Evolutionary conservation across 2,113 vertebrate genomes (phyloP), one percentile per base, ranked within the genome.

Genomic region (Chelonoidis abingdonii): DNA sequence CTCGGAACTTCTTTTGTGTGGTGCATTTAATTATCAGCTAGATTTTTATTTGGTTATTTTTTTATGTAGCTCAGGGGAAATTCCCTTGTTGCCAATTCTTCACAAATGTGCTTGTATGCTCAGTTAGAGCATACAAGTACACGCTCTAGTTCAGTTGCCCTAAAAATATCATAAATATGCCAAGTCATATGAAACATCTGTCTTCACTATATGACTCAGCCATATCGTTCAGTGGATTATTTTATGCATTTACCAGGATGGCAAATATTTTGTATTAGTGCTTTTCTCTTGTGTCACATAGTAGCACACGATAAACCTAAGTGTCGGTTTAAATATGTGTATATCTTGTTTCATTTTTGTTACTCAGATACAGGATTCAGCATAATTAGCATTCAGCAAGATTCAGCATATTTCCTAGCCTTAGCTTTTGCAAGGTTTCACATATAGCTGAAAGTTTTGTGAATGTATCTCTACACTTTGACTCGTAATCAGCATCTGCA

Each of bases 91-190:
- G 75, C 38, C 24, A 14, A 8, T 27, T 4, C 10, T 12, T 89
- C 93, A 38, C 10, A 44, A 87, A n/a, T 44, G 54, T 54, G 9
- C 75, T 79, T 31, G 8, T n/a, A 86, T 59, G 1, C 72, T 92
- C 83, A 82, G 7, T 92, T 82, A 87, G 81, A 87, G 92, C 54
- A 29, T 82, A 1, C 10, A 91, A 50, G 22, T 72, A 90, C 75
- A 1, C 82, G 17, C 49, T 95, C 93, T 92, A 10, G 54, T 10
- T 92, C 84, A 47, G 54, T 57, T 93, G 86, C 22, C 6, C 87
- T 94, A 80, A 86, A 89, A 69, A 5, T 2, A 3, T 35, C 8
- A 1, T 81, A 80, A 90, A 35, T 83, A 3, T 53, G 12, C 62
- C 29, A 41, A 24, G 29, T 78, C 25, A 27, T 27, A 78, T 72